Conservation (phyloP, 2,113 vertebrate species). For the Helogale parvula region DNA sequence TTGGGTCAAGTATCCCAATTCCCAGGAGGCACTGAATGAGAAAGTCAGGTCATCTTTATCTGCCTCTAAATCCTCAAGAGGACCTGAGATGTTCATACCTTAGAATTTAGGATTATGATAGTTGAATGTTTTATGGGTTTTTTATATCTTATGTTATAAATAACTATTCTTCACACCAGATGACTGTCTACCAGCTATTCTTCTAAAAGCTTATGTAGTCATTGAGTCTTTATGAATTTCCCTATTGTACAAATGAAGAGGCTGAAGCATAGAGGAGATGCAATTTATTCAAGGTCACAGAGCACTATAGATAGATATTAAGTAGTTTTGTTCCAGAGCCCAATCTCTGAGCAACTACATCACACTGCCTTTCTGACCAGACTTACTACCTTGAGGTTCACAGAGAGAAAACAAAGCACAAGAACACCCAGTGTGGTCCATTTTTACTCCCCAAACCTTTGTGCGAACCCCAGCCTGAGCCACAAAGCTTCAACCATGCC, state of each 20-base stretch:
- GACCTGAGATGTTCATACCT: neutral
- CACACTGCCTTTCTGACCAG: neutral
- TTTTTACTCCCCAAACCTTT: neutral
- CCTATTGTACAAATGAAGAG: neutral
- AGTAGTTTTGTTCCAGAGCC: neutral
- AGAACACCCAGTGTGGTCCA: neutral
- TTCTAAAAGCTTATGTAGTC: neutral
- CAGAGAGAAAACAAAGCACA: neutral
- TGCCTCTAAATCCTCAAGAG: neutral
- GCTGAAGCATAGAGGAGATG: neutral
- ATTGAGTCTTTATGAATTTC: neutral
- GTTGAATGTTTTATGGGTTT: neutral
- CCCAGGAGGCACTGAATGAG: neutral
- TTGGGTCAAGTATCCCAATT: neutral
- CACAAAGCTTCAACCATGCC: neutral
- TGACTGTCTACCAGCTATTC: neutral
- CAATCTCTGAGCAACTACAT: neutral
- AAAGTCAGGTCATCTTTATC: neutral
- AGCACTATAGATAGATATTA: neutral
- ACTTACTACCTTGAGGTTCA: neutral
- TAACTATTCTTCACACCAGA: neutral
- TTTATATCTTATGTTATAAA: neutral
- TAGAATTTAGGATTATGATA: slow-evolving; percentile 1
- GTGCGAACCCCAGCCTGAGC: neutral
- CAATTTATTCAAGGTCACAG: slow-evolving; percentile 9